Evolutionary conservation across 2,113 vertebrate genomes (phyloP).

Genomic region (Prunella fulvescens): DNA sequence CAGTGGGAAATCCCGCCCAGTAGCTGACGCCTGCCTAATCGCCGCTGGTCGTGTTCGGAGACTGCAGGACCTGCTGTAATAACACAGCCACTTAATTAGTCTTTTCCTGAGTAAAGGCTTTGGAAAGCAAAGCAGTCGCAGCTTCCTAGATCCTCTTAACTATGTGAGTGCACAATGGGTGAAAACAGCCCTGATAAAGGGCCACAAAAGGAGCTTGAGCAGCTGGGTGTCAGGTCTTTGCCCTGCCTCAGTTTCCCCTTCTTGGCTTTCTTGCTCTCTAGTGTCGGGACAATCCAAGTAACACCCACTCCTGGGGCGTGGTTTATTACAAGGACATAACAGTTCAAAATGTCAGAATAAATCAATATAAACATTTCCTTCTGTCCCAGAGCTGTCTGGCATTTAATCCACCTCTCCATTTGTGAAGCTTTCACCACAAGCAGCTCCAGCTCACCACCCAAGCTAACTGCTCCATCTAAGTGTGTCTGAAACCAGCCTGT

Average conservation of each 20-base stretch:
- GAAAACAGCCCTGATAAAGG: background rate
- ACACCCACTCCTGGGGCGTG: background rate
- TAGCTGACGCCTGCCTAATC: constrained; percentile 57
- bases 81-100: constrained; percentile 59
- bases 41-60: background rate
- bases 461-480: background rate
- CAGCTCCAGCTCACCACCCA: background rate
- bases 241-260: constrained; percentile 30
- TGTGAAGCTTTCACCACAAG: background rate
- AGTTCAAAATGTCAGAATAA: background rate
- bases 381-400: background rate
- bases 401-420: background rate
- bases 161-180: background rate
- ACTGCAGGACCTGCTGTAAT: constrained; percentile 54
- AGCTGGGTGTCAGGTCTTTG: background rate
- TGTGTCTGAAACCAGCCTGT: background rate
- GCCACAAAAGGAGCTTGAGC: background rate
- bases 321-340: background rate
- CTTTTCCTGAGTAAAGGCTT: constrained; percentile 53
- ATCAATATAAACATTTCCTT: background rate
- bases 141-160: constrained; percentile 23
- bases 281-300: background rate
- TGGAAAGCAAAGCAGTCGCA: constrained; percentile 6
- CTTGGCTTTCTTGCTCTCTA: background rate
- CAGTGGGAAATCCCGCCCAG: constrained; percentile 43